A percentile compares a stretch with the other conserved stretches of the same genome.
Evolutionary conservation across 1,140 invertebrate genomes (phyloP).

Genomic region (Lordiphosa collinella): DNA sequence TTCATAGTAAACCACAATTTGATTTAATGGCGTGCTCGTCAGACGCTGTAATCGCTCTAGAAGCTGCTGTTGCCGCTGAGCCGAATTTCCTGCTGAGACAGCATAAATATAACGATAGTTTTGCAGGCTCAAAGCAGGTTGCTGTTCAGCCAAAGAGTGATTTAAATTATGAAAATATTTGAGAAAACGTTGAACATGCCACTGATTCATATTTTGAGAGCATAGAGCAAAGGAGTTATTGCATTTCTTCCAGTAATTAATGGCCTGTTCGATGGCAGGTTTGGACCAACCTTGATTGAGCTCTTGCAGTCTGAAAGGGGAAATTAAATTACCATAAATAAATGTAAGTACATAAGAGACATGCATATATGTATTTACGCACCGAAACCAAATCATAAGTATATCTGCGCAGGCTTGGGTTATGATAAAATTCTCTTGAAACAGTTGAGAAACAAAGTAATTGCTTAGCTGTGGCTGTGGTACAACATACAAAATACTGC

Average conservation of each 20-base stretch:
- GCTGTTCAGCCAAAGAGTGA: not conserved
- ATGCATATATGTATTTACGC: not conserved
- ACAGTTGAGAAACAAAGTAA: constrained; percentile 31
- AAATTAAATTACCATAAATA: not conserved
- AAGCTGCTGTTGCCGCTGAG: constrained; percentile 10
- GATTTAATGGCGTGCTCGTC: not conserved
- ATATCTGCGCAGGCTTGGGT: constrained; percentile 47
- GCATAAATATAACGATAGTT: constrained; percentile 33
- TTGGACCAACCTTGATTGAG: constrained; percentile 15
- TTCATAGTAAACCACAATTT: constrained; percentile 45
- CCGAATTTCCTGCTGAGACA: not conserved
- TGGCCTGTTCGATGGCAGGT: constrained; percentile 4
- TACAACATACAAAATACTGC: constrained; percentile 18
- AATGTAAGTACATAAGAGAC: no score
- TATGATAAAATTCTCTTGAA: constrained; percentile 28
- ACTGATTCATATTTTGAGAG: constrained; percentile 31
- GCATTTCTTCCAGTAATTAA: constrained; percentile 28
- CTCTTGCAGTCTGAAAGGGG: constrained; percentile 30
- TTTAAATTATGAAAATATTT: constrained; percentile 42
- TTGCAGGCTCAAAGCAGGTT: constrained; percentile 6
- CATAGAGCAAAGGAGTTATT: constrained; percentile 46
- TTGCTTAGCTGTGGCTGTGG: constrained; percentile 1
- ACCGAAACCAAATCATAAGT: constrained; percentile 46
- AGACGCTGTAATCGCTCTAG: constrained; percentile 20
- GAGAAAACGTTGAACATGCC: constrained; percentile 37